A percentile compares a stretch with the other conserved stretches of the same genome.
Conservation (phyloP, 2,888 invertebrate species). For the Parelbella ahira region DNA sequence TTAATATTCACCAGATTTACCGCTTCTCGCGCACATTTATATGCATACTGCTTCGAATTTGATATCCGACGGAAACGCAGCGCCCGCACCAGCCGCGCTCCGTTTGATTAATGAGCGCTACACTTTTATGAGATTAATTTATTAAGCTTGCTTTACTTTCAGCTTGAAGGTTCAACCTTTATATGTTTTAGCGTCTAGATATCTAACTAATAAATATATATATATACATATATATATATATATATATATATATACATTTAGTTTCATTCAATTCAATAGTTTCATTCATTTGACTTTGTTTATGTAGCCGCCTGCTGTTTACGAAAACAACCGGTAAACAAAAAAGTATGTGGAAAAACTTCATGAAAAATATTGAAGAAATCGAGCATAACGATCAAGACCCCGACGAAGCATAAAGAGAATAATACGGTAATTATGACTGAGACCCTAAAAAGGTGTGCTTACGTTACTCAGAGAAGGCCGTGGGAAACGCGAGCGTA, state of each 20-base stretch:
- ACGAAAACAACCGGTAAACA: too few relatives aligned
- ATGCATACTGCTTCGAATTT: conserved; percentile 16
- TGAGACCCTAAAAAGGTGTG: conserved; percentile 4
- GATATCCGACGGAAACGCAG: conserved; percentile 22
- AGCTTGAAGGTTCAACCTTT: neutral
- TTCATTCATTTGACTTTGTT: too few relatives aligned
- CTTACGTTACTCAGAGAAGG: conserved; percentile 5
- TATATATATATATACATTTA: too few relatives aligned
- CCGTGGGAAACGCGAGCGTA: conserved; percentile 21
- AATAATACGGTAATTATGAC: conserved; percentile 8
- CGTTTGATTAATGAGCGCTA: conserved; percentile 19
- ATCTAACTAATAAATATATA: too few relatives aligned
- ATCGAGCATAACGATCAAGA: neutral
- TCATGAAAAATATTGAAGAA: too few relatives aligned
- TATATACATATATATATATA: too few relatives aligned
- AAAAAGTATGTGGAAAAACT: too few relatives aligned
- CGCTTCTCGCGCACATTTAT: conserved; percentile 19
- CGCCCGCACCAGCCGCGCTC: conserved; percentile 16
- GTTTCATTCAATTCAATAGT: too few relatives aligned
- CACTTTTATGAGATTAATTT: conserved; percentile 22
- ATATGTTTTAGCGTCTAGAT: neutral
- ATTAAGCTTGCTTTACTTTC: conserved; percentile 13
- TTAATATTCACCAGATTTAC: conserved; percentile 25
- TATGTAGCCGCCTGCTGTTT: too few relatives aligned
- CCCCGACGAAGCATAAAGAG: neutral